A percentile compares a stretch with the other conserved stretches of the same genome.
These are phyloP conservation scores for Leptopilina myrica DNA, from an alignment of 2,888 invertebrate species.

Conservation along the genomic window DNA sequence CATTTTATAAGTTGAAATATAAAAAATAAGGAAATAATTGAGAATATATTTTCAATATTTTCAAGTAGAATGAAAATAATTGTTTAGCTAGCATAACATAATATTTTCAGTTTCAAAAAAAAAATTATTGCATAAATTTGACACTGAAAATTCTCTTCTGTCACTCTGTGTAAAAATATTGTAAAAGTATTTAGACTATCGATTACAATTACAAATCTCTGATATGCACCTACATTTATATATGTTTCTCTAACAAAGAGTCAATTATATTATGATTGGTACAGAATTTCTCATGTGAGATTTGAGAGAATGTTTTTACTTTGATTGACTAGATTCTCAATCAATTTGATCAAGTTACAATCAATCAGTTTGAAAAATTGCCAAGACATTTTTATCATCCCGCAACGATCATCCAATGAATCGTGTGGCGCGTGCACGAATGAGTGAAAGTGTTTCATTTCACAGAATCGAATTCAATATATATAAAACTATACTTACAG, in stretches of 20 bases:
- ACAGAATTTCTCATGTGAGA: background rate
- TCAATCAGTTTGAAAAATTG: slow-evolving; percentile 39
- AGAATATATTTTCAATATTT: too few species aligned
- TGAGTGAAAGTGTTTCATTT: slow-evolving; percentile 31
- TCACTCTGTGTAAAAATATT: background rate
- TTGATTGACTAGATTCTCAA: slow-evolving; percentile 29
- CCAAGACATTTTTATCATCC: slow-evolving; percentile 30
- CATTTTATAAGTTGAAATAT: too few species aligned
- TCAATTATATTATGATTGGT: background rate
- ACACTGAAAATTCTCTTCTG: too few species aligned
- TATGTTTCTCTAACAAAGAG: background rate
- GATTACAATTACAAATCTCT: slow-evolving; percentile 2
- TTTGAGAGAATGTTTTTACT: slow-evolving; percentile 14
- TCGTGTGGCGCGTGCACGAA: slow-evolving; percentile 20
- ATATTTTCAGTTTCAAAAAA: too few species aligned
- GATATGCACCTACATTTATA: too few species aligned
- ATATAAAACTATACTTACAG: too few species aligned
- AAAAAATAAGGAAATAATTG: too few species aligned
- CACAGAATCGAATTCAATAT: background rate
- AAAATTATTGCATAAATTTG: too few species aligned
- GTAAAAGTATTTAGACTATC: slow-evolving; percentile 9
- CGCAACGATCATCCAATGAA: slow-evolving; percentile 3
- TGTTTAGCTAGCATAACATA: too few species aligned
- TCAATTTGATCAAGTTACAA: slow-evolving; percentile 27
- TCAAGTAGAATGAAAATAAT: too few species aligned